A percentile compares a stretch with the other conserved stretches of the same genome.
Conservation (phyloP, 1,140 invertebrate species). For the Coptotermes formosanus region DNA sequence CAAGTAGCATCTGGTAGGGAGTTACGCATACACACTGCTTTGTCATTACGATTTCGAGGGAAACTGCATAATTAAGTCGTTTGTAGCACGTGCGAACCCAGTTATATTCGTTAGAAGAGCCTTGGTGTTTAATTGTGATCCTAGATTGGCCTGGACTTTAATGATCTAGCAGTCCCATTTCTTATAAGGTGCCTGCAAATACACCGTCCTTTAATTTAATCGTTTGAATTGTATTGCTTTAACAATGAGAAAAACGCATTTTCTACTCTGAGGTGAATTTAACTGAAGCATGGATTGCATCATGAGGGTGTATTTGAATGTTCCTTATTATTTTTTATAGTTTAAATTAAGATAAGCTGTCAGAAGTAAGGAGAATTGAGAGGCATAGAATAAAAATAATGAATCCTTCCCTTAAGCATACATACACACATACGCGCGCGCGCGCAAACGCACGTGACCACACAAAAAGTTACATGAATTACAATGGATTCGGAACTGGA, state of each 20-base stretch:
- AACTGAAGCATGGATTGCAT: not conserved
- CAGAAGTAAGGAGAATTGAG: no score
- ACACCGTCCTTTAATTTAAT: not conserved
- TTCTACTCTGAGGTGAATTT: not conserved
- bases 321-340: no score
- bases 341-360: no score
- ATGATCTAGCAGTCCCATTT: not conserved
- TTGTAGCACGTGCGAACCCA: not conserved
- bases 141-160: not conserved
- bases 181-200: not conserved
- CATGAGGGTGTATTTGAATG: not conserved
- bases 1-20: not conserved
- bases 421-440: no score
- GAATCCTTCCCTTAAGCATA: no score
- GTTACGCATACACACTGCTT: not conserved
- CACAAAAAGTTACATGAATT: no score
- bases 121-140: not conserved
- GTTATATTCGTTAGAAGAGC: not conserved
- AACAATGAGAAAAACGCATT: not conserved
- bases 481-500: no score
- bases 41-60: not conserved
- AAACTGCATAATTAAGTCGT: slow-evolving; percentile 18
- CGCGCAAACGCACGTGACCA: no score
- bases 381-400: no score
- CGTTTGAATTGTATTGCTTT: not conserved